phyloP scores from a whole-genome alignment of 2,113 vertebrate species.

The Pithys albifrons region DNA sequence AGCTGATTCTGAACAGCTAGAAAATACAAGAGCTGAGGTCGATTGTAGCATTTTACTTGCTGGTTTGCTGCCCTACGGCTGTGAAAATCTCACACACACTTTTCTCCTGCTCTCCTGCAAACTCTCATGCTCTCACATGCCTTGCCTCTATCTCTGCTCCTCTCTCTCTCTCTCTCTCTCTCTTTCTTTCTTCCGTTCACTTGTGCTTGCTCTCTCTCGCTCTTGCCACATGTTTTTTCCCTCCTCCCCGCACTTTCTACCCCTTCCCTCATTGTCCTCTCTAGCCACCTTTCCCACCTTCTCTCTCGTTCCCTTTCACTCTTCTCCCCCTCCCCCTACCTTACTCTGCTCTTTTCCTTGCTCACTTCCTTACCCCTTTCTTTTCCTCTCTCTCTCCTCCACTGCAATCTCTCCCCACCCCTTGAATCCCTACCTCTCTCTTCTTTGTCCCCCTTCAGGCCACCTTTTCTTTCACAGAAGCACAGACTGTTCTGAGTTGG shows the following conservation, averaged over 20 bases:
- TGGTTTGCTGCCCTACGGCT: background rate
- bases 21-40: background rate
- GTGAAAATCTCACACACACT: background rate
- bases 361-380: background rate
- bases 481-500: too few species aligned
- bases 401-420: background rate
- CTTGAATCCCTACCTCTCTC: background rate
- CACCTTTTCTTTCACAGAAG: background rate
- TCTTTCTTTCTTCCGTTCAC: too few species aligned
- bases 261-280: background rate
- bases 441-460: background rate
- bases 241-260: background rate
- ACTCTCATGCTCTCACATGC: background rate
- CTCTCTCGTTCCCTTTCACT: background rate
- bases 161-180: background rate
- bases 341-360: background rate
- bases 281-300: background rate
- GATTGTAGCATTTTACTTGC: background rate
- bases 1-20: background rate
- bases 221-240: background rate
- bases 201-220: background rate
- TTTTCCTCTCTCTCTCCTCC: background rate
- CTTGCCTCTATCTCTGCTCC: background rate
- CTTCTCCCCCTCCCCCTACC: background rate
- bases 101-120: background rate